Evolutionary conservation across 64 coral and sea anemone species (phyloP), one percentile per base, ranked within the genome.

Genomic region (Orbicella faveolata): DNA sequence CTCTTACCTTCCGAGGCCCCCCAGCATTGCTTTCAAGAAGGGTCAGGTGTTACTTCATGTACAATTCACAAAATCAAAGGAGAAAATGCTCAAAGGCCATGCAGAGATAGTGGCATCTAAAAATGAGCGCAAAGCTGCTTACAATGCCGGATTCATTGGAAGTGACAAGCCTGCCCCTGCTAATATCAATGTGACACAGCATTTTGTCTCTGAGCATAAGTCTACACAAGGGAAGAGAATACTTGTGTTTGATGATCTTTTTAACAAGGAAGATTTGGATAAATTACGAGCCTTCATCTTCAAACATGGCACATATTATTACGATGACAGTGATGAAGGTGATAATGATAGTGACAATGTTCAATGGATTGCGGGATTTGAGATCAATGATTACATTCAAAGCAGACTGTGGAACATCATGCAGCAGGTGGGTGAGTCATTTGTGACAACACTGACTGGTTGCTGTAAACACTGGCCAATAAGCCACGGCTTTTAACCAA

Each of bases 361-460:
- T 34, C 97, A 99, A 44, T 99, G 97, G 97, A 99, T 99, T 65
- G 97, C 97, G 1, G 97, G 90, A 3, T 99, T 99, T 89, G 44
- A 91, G 20, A 33, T 99, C 41, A 89, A 95, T 89, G 83, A 79
- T 10, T 99, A 93, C 75, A 92, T 99, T 59, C 68, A 93, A 19
- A 96, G 97, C 39, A 83, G 94, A 70, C 35, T 99, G 7, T 99
- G 97, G 97, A 93, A 90, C 59, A 93, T 93, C 15, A 96, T 92
- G 62, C 94, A 88, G 36, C 84, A 91, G 87, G 97, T 99, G 77
- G 36, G 88, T 52, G 21, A 59, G 30, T 2, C n/a, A 67, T 78
- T 39, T 2, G 9, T 59, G 15, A 8, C 55, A 59, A 59, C 2
- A 59, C 6, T 9, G 13, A 59, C 55, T 10, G 2, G 10, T 59